Conservation (phyloP, 2,797 vertebrate genomes). For the Sternarchorhynchus goeldii region DNA sequence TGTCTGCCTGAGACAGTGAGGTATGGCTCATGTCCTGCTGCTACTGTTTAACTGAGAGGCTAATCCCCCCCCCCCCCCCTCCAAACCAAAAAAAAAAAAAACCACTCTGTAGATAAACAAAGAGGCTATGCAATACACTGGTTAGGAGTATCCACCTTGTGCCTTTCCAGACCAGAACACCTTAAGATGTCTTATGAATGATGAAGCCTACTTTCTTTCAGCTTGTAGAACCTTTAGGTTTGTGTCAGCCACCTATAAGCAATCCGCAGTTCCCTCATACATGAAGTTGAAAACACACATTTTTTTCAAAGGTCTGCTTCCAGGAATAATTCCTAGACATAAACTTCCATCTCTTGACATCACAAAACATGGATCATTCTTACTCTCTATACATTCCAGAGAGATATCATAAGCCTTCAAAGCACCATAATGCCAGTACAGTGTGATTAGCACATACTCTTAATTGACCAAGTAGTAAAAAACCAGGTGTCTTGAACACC, state of each 20-base stretch:
- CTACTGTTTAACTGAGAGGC: slow-evolving; percentile 42
- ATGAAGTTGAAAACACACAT: background rate
- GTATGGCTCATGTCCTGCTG: slow-evolving; percentile 59
- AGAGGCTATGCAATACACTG: background rate
- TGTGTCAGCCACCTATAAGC: background rate
- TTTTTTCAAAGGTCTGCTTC: slow-evolving; percentile 12
- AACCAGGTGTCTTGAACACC: slow-evolving; percentile 46
- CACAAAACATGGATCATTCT: slow-evolving; percentile 26
- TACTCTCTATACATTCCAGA: slow-evolving; percentile 19
- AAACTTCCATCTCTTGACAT: slow-evolving; percentile 20
- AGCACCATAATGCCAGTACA: slow-evolving; percentile 30
- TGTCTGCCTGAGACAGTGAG: slow-evolving; percentile 70
- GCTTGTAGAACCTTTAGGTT: background rate
- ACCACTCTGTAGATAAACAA: no score
- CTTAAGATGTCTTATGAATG: background rate
- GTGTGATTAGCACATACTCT: slow-evolving; percentile 61
- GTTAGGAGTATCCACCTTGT: background rate
- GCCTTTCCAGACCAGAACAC: background rate
- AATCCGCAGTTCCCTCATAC: background rate
- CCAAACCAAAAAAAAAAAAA: no score
- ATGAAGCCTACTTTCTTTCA: background rate
- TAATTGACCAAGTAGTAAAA: slow-evolving; percentile 57
- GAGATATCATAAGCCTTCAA: slow-evolving; percentile 24
- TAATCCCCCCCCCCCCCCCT: background rate
- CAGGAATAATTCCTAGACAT: slow-evolving; percentile 2